Evolutionary conservation across 2,797 vertebrate genomes (phyloP).

Genomic region (Chelmon rostratus): DNA sequence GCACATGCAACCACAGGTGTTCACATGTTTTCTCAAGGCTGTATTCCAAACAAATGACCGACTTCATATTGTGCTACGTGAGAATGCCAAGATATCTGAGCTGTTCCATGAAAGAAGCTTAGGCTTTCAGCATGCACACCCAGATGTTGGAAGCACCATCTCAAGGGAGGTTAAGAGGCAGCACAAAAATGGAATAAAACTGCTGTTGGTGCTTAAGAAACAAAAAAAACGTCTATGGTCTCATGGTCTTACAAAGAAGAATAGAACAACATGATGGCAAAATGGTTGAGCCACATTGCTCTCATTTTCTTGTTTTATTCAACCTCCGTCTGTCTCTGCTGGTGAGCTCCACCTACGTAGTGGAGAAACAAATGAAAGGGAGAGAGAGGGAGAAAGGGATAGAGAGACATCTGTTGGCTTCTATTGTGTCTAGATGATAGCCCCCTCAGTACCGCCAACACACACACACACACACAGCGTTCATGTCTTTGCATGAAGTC

Average conservation of each 20-base stretch:
- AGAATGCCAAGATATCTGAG: constrained; percentile 7
- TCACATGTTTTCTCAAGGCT: constrained; percentile 34
- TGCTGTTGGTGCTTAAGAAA: constrained; percentile 9
- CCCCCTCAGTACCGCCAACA: constrained; percentile 20
- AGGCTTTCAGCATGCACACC: neutral
- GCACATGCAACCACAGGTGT: constrained; percentile 1
- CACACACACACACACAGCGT: constrained; percentile 14
- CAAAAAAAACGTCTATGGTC: neutral
- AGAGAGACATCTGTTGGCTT: constrained; percentile 60
- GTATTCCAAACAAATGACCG: constrained; percentile 7
- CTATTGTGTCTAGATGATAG: constrained; percentile 56
- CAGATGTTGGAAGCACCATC: constrained; percentile 24
- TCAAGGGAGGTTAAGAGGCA: neutral
- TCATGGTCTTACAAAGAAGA: constrained; percentile 33
- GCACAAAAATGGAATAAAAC: constrained; percentile 13
- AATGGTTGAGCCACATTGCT: constrained; percentile 44
- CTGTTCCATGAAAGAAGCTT: constrained; percentile 15
- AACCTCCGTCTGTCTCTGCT: constrained; percentile 42
- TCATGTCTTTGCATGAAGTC: constrained; percentile 40
- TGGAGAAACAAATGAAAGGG: constrained; percentile 53
- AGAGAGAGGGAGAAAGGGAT: constrained; percentile 35
- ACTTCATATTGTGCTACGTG: neutral
- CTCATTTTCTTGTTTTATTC: constrained; percentile 60
- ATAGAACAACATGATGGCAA: constrained; percentile 54
- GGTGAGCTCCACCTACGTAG: constrained; percentile 64